Evolutionary conservation across 2,888 invertebrate genomes (phyloP).

Genomic region (Malachius bipustulatus): DNA sequence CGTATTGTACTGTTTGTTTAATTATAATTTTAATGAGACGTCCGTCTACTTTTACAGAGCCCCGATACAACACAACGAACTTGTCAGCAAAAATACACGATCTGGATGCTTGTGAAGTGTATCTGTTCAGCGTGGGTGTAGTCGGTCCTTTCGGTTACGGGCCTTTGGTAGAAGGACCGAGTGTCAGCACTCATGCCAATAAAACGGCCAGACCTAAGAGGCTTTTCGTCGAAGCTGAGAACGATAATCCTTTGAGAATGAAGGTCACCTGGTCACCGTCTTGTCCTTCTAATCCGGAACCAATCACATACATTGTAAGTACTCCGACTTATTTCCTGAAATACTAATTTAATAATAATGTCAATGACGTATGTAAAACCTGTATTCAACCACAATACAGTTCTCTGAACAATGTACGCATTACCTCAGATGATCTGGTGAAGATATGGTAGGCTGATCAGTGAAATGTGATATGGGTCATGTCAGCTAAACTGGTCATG

Average conservation of each 20-base stretch:
- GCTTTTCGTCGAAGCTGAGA: constrained; percentile 39
- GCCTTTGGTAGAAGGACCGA: constrained; percentile 42
- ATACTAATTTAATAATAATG: no score
- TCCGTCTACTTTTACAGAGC: constrained; percentile 31
- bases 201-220: constrained; percentile 58
- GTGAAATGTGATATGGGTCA: no score
- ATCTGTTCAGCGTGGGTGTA: constrained; percentile 58
- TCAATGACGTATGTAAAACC: no score
- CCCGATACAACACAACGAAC: constrained; percentile 40
- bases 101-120: constrained; percentile 61
- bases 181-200: constrained; percentile 34
- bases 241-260: constrained; percentile 38
- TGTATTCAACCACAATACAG: no score
- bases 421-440: no score
- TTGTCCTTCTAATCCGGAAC: constrained; percentile 43
- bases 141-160: constrained; percentile 53
- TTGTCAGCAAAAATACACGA: constrained; percentile 45
- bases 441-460: no score
- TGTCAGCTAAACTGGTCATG: no score
- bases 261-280: constrained; percentile 60
- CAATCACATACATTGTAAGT: constrained; percentile 51
- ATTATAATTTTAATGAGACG: constrained; percentile 8
- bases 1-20: constrained; percentile 21
- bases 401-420: no score
- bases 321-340: no score